Evolutionary conservation across 2,797 vertebrate genomes (phyloP).

Genomic region (Falco rusticolus): DNA sequence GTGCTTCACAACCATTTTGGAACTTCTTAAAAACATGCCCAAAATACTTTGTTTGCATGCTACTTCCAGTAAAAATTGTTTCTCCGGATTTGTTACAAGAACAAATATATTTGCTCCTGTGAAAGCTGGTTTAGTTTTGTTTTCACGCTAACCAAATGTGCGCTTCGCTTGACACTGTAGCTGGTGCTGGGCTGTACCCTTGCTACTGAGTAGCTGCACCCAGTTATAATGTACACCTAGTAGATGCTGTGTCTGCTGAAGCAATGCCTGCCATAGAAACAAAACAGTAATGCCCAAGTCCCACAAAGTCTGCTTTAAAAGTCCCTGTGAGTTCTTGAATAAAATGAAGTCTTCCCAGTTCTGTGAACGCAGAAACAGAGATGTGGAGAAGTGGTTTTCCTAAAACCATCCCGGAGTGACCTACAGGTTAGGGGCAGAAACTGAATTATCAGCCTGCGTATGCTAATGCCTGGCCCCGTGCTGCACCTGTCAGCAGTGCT

Average conservation of each 20-base stretch:
- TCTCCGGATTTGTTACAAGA: background rate
- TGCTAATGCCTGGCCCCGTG: accelerated
- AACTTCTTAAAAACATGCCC: background rate
- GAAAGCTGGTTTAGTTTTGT: background rate
- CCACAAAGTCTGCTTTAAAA: background rate
- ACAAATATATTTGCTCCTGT: background rate
- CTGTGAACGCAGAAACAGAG: background rate
- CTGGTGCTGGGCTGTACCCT: background rate
- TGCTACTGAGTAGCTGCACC: background rate
- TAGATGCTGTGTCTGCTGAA: background rate
- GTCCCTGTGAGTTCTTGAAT: background rate
- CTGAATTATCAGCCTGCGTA: too few species aligned
- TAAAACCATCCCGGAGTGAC: background rate
- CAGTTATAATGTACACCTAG: background rate
- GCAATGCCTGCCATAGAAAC: background rate
- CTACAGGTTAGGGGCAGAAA: background rate
- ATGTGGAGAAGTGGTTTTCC: background rate
- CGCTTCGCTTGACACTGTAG: background rate
- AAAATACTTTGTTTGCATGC: background rate
- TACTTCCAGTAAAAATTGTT: background rate
- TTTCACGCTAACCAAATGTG: background rate
- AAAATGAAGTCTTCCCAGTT: background rate
- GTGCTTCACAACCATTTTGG: background rate
- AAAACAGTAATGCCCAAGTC: background rate
- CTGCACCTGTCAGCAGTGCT: accelerated